These are phyloP conservation scores for Jacana jacana DNA, from an alignment of 2,113 vertebrate genomes.

Conservation along the genomic window DNA sequence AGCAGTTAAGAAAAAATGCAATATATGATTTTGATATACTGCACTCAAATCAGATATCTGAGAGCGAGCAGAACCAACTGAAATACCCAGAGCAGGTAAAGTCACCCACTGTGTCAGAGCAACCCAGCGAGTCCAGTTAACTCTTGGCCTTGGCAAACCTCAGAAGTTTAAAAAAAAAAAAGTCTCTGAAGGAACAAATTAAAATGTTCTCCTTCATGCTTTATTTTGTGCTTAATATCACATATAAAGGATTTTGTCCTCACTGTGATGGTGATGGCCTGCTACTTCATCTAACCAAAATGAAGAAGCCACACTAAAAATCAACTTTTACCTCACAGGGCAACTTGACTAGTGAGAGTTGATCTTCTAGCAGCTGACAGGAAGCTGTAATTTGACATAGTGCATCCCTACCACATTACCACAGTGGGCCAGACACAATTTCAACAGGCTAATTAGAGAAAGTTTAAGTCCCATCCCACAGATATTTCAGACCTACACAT, in stretches of 20 bases:
- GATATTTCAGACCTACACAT: accelerated
- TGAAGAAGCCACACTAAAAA: not conserved
- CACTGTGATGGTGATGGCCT: not conserved
- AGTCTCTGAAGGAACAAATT: not conserved
- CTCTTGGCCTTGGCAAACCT: not conserved
- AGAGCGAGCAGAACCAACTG: accelerated
- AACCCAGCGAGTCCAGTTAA: not conserved
- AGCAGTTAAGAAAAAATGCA: not conserved
- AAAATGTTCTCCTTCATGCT: not conserved
- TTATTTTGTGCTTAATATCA: not conserved
- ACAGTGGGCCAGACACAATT: not conserved
- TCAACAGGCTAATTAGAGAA: not conserved
- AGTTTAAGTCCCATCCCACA: not conserved
- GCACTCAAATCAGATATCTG: not conserved
- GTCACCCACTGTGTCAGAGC: not conserved
- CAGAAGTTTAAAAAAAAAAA: not conserved
- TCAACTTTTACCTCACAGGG: not conserved
- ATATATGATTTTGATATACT: not conserved
- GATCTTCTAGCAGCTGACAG: not conserved
- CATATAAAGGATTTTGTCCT: not conserved
- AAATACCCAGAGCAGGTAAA: not conserved
- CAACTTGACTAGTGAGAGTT: not conserved
- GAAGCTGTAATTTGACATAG: not conserved
- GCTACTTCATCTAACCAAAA: not conserved
- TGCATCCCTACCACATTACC: not conserved